Base-by-base conservation (phyloP, 2,888 invertebrate species). In the Cantharis flavilabris region DNA sequence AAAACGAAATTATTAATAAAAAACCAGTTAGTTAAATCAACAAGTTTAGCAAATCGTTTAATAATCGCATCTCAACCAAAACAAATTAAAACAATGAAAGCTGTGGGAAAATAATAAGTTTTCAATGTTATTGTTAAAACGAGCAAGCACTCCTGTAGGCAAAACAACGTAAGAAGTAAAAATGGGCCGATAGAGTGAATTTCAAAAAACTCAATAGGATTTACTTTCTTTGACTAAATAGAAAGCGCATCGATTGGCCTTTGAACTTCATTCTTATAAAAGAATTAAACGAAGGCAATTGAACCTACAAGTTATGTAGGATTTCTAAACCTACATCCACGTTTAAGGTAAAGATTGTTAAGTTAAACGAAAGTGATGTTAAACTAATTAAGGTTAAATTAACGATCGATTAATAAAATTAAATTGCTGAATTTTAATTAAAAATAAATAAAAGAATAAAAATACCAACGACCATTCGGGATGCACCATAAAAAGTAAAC, bases 201-300 rank as follows among this genome's bases (percentile, higher is more conserved):
- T 67, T 23, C 7, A 23, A 67, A 20, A 65, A 67, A 26, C 23
- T n/a, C 26, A 23, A 49, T 62, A 65, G 33, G 23, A 62, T 73
- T 67, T 33, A 69, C 69, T 73, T 73, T 73, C 72, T 69, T 73
- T 26, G 62, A 62, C 49, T 16, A 67, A 67, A 73, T 65, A 67
- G 65, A 49, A 73, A 73, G 62, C 16, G 26, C 69, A 69, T 49
- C 69, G 16, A 23, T 33, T 69, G 49, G 65, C 72, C 72, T 69
- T 73, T 73, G 72, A 73, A 67, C 72, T 33, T 72, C 9, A 73
- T 28, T 28, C 28, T 69, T 73, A 49, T 73, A 69, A 20, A 23
- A 69, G 69, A 73, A 73, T 20, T 69, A 73, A n/a, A 73, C 20
- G 33, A 64, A 64, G 64, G 26, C 65, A 26, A 23, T 67, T 64